Evolutionary conservation across 2,888 invertebrate species (phyloP).

Genomic region (Temnothorax unifasciatus): DNA sequence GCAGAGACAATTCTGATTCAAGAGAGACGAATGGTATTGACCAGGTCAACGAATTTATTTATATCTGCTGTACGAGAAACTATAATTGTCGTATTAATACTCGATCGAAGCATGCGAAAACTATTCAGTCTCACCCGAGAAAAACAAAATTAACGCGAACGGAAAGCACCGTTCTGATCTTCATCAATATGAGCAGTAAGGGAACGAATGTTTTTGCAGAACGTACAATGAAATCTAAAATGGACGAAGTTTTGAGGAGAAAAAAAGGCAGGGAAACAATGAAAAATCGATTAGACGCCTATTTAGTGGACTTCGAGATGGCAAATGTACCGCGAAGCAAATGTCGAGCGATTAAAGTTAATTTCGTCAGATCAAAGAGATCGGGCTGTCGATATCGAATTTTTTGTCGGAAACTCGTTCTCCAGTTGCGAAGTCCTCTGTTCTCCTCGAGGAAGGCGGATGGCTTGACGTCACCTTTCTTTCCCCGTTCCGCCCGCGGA

Average conservation of each 20-base stretch:
- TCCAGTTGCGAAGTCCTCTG: constrained; percentile 68
- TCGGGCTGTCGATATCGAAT: constrained; percentile 62
- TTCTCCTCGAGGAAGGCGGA: constrained; percentile 64
- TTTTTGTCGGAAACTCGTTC: constrained; percentile 70
- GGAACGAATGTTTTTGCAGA: constrained; percentile 33
- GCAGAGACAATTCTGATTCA: constrained; percentile 1
- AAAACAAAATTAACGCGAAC: neutral
- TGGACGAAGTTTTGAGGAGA: constrained; percentile 7
- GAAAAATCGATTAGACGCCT: constrained; percentile 55
- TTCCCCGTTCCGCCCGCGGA: constrained; percentile 67
- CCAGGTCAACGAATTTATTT: constrained; percentile 4
- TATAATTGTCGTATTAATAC: constrained; percentile 10
- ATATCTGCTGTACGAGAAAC: neutral
- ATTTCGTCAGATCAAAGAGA: constrained; percentile 65
- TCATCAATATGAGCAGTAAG: neutral
- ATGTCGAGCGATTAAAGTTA: constrained; percentile 59
- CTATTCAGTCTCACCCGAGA: neutral
- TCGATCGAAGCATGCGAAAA: neutral
- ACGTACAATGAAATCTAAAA: constrained; percentile 1
- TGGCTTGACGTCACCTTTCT: constrained; percentile 45
- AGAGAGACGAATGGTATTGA: neutral
- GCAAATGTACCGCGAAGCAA: constrained; percentile 35
- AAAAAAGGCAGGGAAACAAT: constrained; percentile 13
- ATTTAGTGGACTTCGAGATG: constrained; percentile 36
- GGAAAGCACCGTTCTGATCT: neutral